Evolutionary conservation across 2,888 invertebrate genomes (phyloP), one percentile per base, ranked within the genome.

Genomic region (Drosophila acutilabella): DNA sequence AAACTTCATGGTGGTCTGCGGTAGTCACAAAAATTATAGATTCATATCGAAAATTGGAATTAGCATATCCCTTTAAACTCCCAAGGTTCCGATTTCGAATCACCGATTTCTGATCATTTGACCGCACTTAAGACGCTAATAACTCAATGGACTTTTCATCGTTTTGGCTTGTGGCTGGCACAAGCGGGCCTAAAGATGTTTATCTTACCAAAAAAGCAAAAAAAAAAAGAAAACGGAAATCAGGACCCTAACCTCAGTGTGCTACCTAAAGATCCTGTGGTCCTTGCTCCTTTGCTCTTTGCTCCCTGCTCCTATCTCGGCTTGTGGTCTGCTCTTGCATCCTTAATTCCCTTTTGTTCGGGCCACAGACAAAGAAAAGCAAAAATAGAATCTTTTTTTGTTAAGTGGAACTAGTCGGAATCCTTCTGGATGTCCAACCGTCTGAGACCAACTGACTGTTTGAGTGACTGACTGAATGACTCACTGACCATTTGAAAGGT

Each of bases 401-500:
- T 77, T 71, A 69, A 59, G 61, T 59, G 70, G 58, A 75, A 81
- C 79, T 88, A 82, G 88, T 74, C 88, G 72, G 76, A 70, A 44
- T 78, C 76, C 76, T 58, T 71, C 66, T 71, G 81, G 52, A 71
- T 58, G 51, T 50, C 71, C 67, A 70, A 64, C 33, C 69, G 71
- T 45, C 69, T 73, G 64, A 61, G 42, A 54, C 16, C 44, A 41
- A 41, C 62, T 64, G 47, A n/a, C 61, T 30, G 30, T 30, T 8
- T 30, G 30, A 30, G 30, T 66, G 59, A 42, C 70, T 66, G 65
- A 57, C 60, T 77, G 86, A 89, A 30, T 30, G 59, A 45, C 70
- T 66, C 64, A 57, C 60, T 77, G 86, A 89, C 88, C 81, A 85
- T 79, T 78, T 85, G 68, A 90, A 89, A 90, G 81, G 86, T 89